Conservation (phyloP, 2,888 invertebrate genomes). For the Allolobophora icterica region DNA sequence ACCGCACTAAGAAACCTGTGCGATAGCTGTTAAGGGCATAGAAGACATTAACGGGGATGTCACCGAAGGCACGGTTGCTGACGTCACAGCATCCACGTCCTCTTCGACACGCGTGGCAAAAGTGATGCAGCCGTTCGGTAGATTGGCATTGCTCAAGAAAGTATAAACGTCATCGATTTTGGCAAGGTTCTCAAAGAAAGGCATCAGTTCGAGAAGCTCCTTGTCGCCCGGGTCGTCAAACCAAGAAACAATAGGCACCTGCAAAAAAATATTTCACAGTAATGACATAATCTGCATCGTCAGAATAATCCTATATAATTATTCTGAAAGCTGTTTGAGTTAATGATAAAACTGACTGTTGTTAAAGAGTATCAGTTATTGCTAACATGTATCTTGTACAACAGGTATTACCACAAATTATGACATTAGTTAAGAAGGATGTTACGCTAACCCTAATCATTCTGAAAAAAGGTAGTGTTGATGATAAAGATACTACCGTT, state of each 20-base stretch:
- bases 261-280: slow-evolving; percentile 43
- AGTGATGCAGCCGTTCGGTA: slow-evolving; percentile 34
- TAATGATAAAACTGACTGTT: not conserved
- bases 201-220: slow-evolving; percentile 94
- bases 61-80: not conserved
- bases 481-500: not conserved
- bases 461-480: not conserved
- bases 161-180: slow-evolving; percentile 89
- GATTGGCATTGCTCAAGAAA: slow-evolving; percentile 54
- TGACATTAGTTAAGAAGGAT: not conserved
- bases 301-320: not conserved
- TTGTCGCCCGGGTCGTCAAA: slow-evolving; percentile 98
- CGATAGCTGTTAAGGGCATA: not conserved
- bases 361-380: not conserved
- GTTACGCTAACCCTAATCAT: not conserved
- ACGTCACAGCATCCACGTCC: not conserved
- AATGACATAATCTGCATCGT: not conserved
- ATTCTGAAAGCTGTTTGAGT: not conserved
- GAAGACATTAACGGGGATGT: not conserved
- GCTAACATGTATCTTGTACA: not conserved
- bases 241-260: slow-evolving; percentile 95
- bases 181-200: slow-evolving; percentile 95
- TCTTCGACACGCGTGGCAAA: not conserved
- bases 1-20: not conserved
- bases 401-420: not conserved